These are phyloP conservation scores for Archips crataeganus DNA, from an alignment of 2,888 invertebrate species.

Conservation along the genomic window DNA sequence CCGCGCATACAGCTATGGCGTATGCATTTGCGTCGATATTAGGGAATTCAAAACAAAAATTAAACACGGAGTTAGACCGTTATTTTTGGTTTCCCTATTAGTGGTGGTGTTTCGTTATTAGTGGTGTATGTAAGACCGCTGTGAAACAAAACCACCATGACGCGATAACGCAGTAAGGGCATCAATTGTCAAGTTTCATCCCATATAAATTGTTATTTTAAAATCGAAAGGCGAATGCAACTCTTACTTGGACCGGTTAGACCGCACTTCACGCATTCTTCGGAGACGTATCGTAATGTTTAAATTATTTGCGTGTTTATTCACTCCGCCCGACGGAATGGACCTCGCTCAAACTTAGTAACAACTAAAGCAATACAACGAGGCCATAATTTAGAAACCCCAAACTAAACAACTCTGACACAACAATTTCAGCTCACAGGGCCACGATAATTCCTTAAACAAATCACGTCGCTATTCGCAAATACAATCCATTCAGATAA, in stretches of 20 bases:
- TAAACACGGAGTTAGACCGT: not conserved
- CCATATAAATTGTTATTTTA: not conserved
- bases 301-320: slow-evolving; percentile 19
- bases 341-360: slow-evolving; percentile 22
- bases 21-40: not conserved
- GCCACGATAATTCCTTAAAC: slow-evolving; percentile 35
- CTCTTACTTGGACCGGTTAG: not conserved
- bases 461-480: slow-evolving; percentile 29
- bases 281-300: slow-evolving; percentile 2
- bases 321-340: slow-evolving; percentile 3
- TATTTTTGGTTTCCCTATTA: not conserved
- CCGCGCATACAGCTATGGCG: not conserved
- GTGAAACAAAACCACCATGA: not conserved
- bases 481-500: slow-evolving; percentile 14
- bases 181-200: not conserved
- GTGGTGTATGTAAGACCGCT: not conserved
- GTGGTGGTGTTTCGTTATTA: too few species aligned
- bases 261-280: not conserved
- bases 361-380: slow-evolving; percentile 30
- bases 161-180: not conserved
- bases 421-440: slow-evolving; percentile 35
- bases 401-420: slow-evolving; percentile 40
- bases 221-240: not conserved
- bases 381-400: slow-evolving; percentile 34
- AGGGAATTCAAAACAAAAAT: not conserved